Evolutionary conservation across 2,888 invertebrate species (phyloP), one percentile per base, ranked within the genome.

Genomic region (Limnephilus marmoratus): DNA sequence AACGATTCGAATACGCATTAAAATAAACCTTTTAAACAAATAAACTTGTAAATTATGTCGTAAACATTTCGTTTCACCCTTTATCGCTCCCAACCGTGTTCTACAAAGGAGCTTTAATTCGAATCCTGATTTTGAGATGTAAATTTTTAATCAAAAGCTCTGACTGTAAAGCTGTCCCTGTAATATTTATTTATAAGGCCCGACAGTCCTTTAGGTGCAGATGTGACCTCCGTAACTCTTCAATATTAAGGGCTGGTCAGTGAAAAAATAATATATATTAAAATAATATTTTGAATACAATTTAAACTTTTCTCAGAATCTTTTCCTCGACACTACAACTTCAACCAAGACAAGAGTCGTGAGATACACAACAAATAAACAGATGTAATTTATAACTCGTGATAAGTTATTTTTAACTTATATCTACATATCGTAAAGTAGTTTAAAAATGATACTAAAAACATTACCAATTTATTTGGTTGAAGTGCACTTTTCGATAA

Each of bases 161-260:
- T 34, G 92, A 90, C 91, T 90, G 91, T 93, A 93, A 93, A 93
- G 91, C 93, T 93, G 93, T 93, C 92, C 68, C 92, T 91, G 91
- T 93, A 92, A 93, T 92, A 92, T 93, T 93, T 93, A 93, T 93
- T 93, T 92, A 92, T 88, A 91, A 91, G 81, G 90, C 90, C 85
- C 90, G 93, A 93, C 92, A 92, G 92, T 90, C 91, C 45, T 92
- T 89, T 53, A 86, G 90, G 88, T 85, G 87, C 90, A 91, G 92
- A 93, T 91, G 92, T 92, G 92, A 91, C 90, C 85, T 68, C 81
- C 45, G 87, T 49, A 81, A 81, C 82, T 90, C 68, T 15, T 53
- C 29, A 87, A 68, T 82, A 34, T 34, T 82, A 91, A 85, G 86
- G 34, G 91, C 45, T 68, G 68, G 24, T 68, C 68, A 68, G 24